Conservation (phyloP, 2,888 invertebrate genomes). For the Ommatoiulus sabulosus region DNA sequence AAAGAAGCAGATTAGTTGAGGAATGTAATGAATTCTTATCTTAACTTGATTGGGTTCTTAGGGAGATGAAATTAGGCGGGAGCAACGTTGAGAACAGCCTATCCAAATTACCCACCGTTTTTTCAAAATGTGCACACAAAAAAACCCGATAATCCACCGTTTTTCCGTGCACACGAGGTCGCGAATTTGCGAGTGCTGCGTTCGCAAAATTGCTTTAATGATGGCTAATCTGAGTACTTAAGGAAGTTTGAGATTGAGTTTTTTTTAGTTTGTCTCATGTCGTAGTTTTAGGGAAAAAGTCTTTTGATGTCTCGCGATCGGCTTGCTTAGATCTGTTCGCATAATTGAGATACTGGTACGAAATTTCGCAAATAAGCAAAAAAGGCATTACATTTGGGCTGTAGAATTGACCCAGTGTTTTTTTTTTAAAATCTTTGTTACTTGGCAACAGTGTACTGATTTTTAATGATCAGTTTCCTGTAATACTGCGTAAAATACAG, state of each 20-base stretch:
- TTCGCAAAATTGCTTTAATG: neutral
- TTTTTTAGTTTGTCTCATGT: neutral
- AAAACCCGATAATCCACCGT: too few species aligned
- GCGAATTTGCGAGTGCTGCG: neutral
- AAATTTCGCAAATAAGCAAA: neutral
- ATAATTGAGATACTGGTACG: neutral
- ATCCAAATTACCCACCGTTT: too few species aligned
- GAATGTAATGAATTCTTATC: too few species aligned
- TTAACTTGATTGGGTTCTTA: too few species aligned
- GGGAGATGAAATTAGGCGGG: too few species aligned
- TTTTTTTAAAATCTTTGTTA: neutral
- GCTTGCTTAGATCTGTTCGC: neutral
- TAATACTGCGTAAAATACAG: too few species aligned
- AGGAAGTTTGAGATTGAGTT: neutral
- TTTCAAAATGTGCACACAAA: too few species aligned
- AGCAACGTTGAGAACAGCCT: too few species aligned
- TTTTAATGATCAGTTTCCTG: too few species aligned
- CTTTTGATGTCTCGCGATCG: neutral
- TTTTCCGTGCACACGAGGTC: neutral
- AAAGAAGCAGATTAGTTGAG: too few species aligned
- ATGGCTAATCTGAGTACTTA: neutral
- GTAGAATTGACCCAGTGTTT: neutral
- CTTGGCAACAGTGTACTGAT: too few species aligned
- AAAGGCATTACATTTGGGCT: too few species aligned
- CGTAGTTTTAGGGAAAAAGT: neutral